Evolutionary conservation across 2,888 invertebrate species (phyloP).

Genomic region (Eretmocerus hayati): DNA sequence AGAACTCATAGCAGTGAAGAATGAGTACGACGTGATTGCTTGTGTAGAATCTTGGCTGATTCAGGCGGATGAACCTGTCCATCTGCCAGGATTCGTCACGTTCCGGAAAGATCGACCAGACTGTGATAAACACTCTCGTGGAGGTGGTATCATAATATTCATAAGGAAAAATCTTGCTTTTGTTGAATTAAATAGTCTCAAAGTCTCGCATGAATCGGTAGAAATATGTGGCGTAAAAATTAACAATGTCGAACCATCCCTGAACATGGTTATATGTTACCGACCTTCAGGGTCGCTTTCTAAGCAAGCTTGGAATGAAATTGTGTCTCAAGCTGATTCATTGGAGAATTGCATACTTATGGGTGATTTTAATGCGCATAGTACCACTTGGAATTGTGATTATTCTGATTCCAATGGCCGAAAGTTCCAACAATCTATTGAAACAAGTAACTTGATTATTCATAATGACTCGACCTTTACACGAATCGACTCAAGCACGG

Average conservation of each 20-base stretch:
- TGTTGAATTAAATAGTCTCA: not conserved
- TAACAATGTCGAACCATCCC: not conserved
- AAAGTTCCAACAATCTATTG: not conserved
- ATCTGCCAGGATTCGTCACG: not conserved
- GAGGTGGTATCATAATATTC: not conserved
- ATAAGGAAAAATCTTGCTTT: not conserved
- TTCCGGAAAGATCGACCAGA: not conserved
- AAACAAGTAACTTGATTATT: slow-evolving; percentile 6
- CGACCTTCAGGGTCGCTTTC: slow-evolving; percentile 1
- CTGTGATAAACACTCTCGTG: too few relatives aligned
- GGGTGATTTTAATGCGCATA: slow-evolving; percentile 17
- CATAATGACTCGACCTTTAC: slow-evolving; percentile 10
- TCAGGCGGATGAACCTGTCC: not conserved
- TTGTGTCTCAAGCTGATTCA: not conserved
- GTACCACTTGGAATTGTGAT: slow-evolving; percentile 9
- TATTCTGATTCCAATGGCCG: slow-evolving; percentile 4
- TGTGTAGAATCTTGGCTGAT: slow-evolving; percentile 1
- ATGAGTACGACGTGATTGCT: not conserved
- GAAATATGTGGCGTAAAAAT: not conserved
- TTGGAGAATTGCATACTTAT: not conserved
- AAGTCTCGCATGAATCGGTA: not conserved
- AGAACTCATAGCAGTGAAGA: too few relatives aligned
- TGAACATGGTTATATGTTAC: slow-evolving; percentile 2
- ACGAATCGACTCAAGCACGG: not conserved
- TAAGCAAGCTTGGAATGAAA: not conserved